Evolutionary conservation across 2,797 vertebrate species (phyloP).

Genomic region (Rachycentron canadum): DNA sequence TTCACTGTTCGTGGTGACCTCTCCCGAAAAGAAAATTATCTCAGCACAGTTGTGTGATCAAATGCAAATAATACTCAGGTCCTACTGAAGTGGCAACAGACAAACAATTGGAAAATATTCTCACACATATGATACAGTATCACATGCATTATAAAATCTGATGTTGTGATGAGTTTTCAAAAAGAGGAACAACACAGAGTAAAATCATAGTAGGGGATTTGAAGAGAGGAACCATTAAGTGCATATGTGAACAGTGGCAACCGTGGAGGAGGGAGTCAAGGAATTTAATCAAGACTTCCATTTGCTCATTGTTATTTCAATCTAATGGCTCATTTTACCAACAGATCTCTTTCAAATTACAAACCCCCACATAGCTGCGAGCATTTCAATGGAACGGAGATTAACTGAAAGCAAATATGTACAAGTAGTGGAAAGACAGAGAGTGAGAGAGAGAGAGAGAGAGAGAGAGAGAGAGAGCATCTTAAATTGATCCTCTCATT

Average conservation of each 20-base stretch:
- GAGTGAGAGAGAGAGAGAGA: no score
- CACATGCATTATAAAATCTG: background rate
- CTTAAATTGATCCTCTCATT: conserved; percentile 60
- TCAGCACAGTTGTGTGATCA: conserved; percentile 60
- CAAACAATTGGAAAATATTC: conserved; percentile 13
- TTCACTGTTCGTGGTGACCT: conserved; percentile 55
- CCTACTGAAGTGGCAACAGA: conserved; percentile 28
- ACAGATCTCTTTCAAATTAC: conserved; percentile 52
- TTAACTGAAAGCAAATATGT: conserved; percentile 75
- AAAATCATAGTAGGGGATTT: conserved; percentile 6
- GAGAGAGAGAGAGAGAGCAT: conserved; percentile 16
- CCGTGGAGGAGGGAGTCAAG: conserved; percentile 12
- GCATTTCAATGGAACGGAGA: conserved; percentile 58
- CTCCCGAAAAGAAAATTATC: conserved; percentile 28
- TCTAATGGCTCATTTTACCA: conserved; percentile 64
- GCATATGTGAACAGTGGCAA: conserved; percentile 15
- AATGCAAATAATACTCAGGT: conserved; percentile 54
- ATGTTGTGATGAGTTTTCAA: background rate
- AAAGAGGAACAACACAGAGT: background rate
- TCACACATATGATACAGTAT: background rate
- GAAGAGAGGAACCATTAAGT: conserved; percentile 4
- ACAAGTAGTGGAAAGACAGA: conserved; percentile 20
- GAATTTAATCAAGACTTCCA: conserved; percentile 59
- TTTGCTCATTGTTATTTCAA: conserved; percentile 57
- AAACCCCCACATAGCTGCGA: conserved; percentile 39